A percentile compares a stretch with the other conserved stretches of the same genome.
Conservation (phyloP, 1,140 invertebrate species). For the Dinoponera quadriceps region DNA sequence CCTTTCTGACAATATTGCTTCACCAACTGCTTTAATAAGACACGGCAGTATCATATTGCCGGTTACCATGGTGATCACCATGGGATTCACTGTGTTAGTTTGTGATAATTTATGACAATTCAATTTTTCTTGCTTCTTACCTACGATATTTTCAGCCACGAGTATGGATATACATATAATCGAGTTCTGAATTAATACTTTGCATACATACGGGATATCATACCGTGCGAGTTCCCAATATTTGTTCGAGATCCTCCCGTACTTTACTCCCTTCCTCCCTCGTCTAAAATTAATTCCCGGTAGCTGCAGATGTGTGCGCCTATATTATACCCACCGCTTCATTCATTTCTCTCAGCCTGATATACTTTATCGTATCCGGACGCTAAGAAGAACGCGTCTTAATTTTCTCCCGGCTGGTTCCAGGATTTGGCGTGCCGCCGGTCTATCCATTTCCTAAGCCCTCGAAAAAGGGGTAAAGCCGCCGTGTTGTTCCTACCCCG, state of each 20-base stretch:
- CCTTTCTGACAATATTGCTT: too few relatives aligned
- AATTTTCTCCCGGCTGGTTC: conserved; percentile 33
- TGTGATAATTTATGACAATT: too few relatives aligned
- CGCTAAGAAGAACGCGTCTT: conserved; percentile 5
- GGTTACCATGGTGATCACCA: too few relatives aligned
- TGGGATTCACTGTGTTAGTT: too few relatives aligned
- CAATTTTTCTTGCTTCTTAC: too few relatives aligned
- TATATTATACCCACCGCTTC: conserved; percentile 5
- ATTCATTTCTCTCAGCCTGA: background rate
- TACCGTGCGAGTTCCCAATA: background rate
- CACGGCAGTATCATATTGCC: too few relatives aligned
- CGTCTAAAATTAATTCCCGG: too few relatives aligned
- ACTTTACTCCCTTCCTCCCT: background rate
- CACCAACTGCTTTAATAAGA: too few relatives aligned
- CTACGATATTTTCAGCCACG: too few relatives aligned
- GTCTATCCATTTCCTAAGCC: conserved; percentile 52
- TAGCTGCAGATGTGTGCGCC: background rate
- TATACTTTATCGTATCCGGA: conserved; percentile 5
- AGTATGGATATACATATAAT: too few relatives aligned
- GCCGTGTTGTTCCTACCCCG: conserved; percentile 12
- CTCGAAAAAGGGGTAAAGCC: conserved; percentile 30
- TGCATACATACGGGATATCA: background rate
- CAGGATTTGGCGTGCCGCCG: conserved; percentile 9
- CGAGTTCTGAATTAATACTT: background rate
- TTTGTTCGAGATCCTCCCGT: background rate